These are phyloP conservation scores for Zoanthus sansibaricus DNA, from an alignment of 92 coral and sea anemone genomes.

Conservation along the genomic window DNA sequence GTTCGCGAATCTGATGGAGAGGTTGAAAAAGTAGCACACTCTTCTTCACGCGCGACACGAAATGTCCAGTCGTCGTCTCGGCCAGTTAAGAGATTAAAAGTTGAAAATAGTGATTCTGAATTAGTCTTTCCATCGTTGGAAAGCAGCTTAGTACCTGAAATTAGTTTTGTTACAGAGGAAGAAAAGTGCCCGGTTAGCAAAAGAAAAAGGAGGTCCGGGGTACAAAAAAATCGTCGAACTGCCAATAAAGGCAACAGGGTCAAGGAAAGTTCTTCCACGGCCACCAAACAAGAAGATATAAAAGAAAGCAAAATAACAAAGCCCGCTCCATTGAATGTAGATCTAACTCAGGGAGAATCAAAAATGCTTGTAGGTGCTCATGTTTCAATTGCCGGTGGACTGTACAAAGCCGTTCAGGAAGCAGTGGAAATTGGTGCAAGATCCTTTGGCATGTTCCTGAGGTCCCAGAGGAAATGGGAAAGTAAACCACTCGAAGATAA, in stretches of 20 bases:
- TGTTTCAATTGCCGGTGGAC: slow-evolving; percentile 88
- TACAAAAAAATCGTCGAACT: background rate
- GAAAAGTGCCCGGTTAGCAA: background rate
- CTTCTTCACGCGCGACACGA: background rate
- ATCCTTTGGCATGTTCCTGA: slow-evolving; percentile 86
- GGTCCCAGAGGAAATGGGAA: slow-evolving; percentile 90
- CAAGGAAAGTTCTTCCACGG: background rate
- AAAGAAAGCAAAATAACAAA: background rate
- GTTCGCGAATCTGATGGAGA: background rate
- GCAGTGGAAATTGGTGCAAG: slow-evolving; percentile 89
- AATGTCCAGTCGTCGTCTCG: slow-evolving; percentile 7
- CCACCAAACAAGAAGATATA: background rate
- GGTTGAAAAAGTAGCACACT: background rate
- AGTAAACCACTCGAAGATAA: slow-evolving; percentile 84
- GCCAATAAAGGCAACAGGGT: background rate
- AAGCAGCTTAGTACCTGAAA: background rate
- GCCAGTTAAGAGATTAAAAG: slow-evolving; percentile 14
- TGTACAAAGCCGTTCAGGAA: slow-evolving; percentile 80
- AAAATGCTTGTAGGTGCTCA: slow-evolving; percentile 89
- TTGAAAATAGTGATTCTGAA: background rate
- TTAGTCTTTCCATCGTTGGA: background rate
- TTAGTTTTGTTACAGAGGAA: background rate
- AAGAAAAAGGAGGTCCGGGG: background rate
- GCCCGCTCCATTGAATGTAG: background rate
- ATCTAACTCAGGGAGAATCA: background rate